phyloP scores from a whole-genome alignment of 2,797 vertebrate species.

The Lemur catta region DNA sequence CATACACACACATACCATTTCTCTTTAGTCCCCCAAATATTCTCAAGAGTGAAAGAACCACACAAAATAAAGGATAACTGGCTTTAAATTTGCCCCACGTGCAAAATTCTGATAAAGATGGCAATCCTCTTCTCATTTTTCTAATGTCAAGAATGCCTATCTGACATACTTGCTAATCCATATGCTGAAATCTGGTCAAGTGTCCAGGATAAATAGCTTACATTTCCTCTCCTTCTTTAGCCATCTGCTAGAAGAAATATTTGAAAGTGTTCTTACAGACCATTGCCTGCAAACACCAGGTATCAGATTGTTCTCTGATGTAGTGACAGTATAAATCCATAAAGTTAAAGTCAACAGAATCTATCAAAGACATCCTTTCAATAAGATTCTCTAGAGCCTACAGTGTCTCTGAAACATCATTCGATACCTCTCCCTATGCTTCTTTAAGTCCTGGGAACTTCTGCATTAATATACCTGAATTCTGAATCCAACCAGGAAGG shows the following conservation, averaged over 20 bases:
- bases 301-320: not conserved
- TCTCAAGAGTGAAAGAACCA: not conserved
- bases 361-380: not conserved
- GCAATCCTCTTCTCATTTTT: not conserved
- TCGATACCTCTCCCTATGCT: not conserved
- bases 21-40: not conserved
- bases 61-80: not conserved
- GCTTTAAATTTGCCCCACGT: not conserved
- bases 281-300: not conserved
- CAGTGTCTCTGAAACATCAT: not conserved
- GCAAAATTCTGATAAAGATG: not conserved
- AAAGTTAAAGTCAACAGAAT: not conserved
- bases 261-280: slow-evolving; percentile 21
- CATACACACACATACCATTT: not conserved
- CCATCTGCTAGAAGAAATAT: not conserved
- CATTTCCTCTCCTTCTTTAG: not conserved
- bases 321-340: not conserved
- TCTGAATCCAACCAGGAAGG: not conserved
- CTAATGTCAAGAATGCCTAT: not conserved
- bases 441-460: not conserved
- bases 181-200: not conserved
- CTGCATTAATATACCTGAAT: not conserved
- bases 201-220: not conserved
- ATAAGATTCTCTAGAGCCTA: not conserved
- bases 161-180: not conserved